Evolutionary conservation across 1,140 invertebrate genomes (phyloP).

Genomic region (Monochamus saltuarius): DNA sequence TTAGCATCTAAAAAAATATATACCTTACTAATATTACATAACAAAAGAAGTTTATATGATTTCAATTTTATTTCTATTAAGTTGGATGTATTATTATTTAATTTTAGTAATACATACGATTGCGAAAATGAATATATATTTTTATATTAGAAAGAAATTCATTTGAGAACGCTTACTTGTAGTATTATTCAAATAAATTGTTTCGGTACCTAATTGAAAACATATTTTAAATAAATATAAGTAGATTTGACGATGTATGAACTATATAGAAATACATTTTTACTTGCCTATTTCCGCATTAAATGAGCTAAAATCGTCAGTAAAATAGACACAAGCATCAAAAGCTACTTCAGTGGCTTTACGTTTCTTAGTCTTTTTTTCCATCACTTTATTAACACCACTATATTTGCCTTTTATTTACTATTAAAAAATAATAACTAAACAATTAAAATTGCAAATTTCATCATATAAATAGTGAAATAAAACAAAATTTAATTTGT

Average conservation of each 20-base stretch:
- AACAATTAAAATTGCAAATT: too few relatives aligned
- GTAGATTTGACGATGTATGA: neutral
- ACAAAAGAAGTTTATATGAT: too few relatives aligned
- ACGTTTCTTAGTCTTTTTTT: conserved; percentile 27
- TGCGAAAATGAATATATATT: too few relatives aligned
- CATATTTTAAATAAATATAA: neutral
- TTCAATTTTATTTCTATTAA: too few relatives aligned
- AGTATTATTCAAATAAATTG: neutral
- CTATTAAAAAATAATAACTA: too few relatives aligned
- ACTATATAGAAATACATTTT: conserved; percentile 1
- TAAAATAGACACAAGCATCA: conserved; percentile 68
- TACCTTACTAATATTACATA: neutral
- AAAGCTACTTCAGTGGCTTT: conserved; percentile 59
- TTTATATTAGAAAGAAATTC: too few relatives aligned
- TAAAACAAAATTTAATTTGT: too few relatives aligned
- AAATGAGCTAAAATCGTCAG: conserved; percentile 58
- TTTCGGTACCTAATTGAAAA: neutral
- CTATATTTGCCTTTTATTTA: too few relatives aligned
- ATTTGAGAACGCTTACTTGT: too few relatives aligned
- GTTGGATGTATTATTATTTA: too few relatives aligned
- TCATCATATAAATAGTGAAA: too few relatives aligned
- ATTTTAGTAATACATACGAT: too few relatives aligned
- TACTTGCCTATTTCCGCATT: conserved; percentile 41
- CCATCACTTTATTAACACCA: conserved; percentile 16
- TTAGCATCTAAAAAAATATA: conserved; percentile 63